Evolutionary conservation across 2,888 invertebrate species (phyloP).

Genomic region (Willowsia nigromaculata): DNA sequence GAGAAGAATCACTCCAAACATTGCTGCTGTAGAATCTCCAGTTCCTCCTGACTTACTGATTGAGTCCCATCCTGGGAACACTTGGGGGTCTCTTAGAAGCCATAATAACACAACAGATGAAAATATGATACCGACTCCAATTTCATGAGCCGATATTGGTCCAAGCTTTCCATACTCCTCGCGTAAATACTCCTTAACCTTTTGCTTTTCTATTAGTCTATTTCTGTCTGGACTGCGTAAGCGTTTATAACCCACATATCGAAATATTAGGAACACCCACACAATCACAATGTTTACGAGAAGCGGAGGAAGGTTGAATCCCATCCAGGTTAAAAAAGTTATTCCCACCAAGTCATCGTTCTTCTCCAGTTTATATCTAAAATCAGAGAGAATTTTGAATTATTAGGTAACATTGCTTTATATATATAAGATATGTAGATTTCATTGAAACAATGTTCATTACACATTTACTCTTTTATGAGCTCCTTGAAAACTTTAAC

Average conservation of each 20-base stretch:
- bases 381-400: not conserved
- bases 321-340: slow-evolving; percentile 77
- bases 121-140: slow-evolving; percentile 87
- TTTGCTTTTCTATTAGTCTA: slow-evolving; percentile 11
- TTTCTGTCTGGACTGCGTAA: slow-evolving; percentile 61
- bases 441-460: not conserved
- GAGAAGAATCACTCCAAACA: slow-evolving; percentile 72
- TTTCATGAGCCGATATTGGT: slow-evolving; percentile 88
- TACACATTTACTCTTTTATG: slow-evolving; percentile 57
- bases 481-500: slow-evolving; percentile 75
- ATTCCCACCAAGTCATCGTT: slow-evolving; percentile 65
- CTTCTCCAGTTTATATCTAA: slow-evolving; percentile 75
- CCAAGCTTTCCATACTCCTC: slow-evolving; percentile 84
- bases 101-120: slow-evolving; percentile 89
- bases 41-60: slow-evolving; percentile 3
- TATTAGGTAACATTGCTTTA: not conserved
- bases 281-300: slow-evolving; percentile 69
- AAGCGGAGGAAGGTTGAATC: slow-evolving; percentile 76
- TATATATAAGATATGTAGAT: not conserved
- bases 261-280: slow-evolving; percentile 74
- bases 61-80: slow-evolving; percentile 90
- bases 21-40: slow-evolving; percentile 72
- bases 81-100: slow-evolving; percentile 93
- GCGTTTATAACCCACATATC: slow-evolving; percentile 70
- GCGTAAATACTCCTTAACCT: slow-evolving; percentile 59